Evolutionary conservation across 2,797 vertebrate species (phyloP).

Genomic region (Chelonia mydas): DNA sequence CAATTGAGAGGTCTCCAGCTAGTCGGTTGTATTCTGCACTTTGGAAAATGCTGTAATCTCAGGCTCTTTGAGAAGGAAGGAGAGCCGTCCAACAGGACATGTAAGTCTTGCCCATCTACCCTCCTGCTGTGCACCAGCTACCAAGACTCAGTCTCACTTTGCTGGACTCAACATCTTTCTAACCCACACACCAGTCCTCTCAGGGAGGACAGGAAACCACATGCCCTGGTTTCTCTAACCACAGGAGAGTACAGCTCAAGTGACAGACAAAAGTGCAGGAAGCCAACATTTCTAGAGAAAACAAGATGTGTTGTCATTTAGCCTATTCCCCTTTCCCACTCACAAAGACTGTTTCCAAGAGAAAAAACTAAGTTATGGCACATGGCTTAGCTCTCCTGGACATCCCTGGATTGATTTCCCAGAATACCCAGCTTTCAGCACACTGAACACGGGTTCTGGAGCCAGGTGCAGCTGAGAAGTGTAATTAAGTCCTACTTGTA

Average conservation of each 20-base stretch:
- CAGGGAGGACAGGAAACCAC: accelerated
- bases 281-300: not conserved
- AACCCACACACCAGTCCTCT: not conserved
- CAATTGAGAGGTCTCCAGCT: not conserved
- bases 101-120: not conserved
- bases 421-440: not conserved
- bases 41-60: not conserved
- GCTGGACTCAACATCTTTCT: accelerated
- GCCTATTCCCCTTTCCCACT: accelerated
- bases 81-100: not conserved
- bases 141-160: accelerated
- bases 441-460: not conserved
- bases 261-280: not conserved
- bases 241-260: not conserved
- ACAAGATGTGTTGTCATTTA: not conserved
- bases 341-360: not conserved
- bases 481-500: not conserved
- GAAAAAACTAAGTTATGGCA: not conserved
- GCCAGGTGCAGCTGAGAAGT: not conserved
- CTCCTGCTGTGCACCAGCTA: accelerated
- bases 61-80: not conserved
- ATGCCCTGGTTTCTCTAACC: not conserved
- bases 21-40: not conserved
- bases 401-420: too few species aligned
- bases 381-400: not conserved